A percentile compares a stretch with the other conserved stretches of the same genome.
These are phyloP conservation scores for Leptodactylus fuscus DNA, from an alignment of 2,113 vertebrate genomes.

Conservation along the genomic window DNA sequence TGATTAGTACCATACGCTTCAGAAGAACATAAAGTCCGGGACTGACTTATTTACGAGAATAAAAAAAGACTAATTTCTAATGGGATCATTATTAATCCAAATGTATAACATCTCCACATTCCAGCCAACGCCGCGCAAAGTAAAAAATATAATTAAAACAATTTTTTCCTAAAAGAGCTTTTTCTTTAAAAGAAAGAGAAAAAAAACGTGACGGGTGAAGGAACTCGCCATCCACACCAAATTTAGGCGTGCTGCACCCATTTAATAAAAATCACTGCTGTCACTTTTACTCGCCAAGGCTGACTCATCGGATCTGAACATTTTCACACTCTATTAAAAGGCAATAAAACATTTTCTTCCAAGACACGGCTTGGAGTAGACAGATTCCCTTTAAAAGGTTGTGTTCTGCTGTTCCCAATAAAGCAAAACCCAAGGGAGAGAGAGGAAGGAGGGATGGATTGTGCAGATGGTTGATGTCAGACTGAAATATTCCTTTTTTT, in stretches of 20 bases:
- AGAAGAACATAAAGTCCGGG: no score
- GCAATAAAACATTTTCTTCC: slow-evolving; percentile 61
- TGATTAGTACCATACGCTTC: no score
- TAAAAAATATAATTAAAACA: slow-evolving; percentile 18
- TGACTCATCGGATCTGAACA: slow-evolving; percentile 61
- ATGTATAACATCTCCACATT: background rate
- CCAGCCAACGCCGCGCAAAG: background rate
- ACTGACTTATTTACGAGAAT: background rate
- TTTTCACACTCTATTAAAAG: slow-evolving; percentile 62
- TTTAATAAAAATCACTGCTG: slow-evolving; percentile 58
- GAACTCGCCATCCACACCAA: slow-evolving; percentile 41
- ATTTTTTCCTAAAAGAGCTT: background rate
- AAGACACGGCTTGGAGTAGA: slow-evolving; percentile 60
- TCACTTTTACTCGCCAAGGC: slow-evolving; percentile 59
- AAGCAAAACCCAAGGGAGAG: slow-evolving; percentile 53
- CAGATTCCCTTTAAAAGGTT: slow-evolving; percentile 61
- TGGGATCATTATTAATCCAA: background rate
- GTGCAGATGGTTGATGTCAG: slow-evolving; percentile 61
- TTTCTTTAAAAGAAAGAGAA: slow-evolving; percentile 15
- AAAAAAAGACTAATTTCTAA: background rate
- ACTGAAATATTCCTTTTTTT: slow-evolving; percentile 60
- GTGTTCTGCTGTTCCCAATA: slow-evolving; percentile 61
- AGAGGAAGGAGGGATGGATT: slow-evolving; percentile 59
- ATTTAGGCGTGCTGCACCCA: slow-evolving; percentile 46
- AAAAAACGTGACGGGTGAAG: slow-evolving; percentile 23